Percentiles rank a stretch among this genome's conserved stretches.
Evolutionary conservation across 2,113 vertebrate species (phyloP).

Genomic region (Scytalopus superciliaris): DNA sequence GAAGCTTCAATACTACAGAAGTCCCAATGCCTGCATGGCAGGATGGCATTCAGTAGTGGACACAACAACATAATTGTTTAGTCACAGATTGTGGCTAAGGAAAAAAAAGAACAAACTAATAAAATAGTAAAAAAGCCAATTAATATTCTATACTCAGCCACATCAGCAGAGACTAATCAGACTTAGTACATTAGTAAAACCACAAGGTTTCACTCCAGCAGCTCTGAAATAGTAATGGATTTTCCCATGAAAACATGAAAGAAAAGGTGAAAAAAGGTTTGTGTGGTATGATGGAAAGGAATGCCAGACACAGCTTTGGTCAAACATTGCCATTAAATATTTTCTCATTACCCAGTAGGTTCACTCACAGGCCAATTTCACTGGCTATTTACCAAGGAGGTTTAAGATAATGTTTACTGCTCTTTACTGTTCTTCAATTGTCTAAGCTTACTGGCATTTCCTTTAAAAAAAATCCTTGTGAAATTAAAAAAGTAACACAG

Average conservation of each 20-base stretch:
- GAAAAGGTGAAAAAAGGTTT: conserved; percentile 61
- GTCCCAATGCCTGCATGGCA: neutral
- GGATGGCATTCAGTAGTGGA: neutral
- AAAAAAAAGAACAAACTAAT: too few relatives aligned
- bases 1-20: neutral
- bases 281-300: conserved; percentile 60
- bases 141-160: neutral
- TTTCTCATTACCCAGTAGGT: conserved; percentile 57
- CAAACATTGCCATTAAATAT: conserved; percentile 65
- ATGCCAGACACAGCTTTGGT: conserved; percentile 61
- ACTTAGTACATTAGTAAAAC: conserved; percentile 25
- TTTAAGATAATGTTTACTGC: conserved; percentile 50
- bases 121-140: neutral
- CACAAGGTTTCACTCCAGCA: conserved; percentile 32
- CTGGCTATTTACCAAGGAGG: conserved; percentile 49
- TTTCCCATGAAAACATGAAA: conserved; percentile 64
- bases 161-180: neutral
- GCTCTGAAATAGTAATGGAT: conserved; percentile 20
- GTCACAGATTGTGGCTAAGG: neutral
- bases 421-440: conserved; percentile 5
- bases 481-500: neutral
- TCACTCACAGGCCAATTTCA: conserved; percentile 64
- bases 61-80: neutral
- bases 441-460: neutral
- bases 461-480: neutral